Conservation (phyloP, 2,797 vertebrate genomes). For the Scarus forsteni region DNA sequence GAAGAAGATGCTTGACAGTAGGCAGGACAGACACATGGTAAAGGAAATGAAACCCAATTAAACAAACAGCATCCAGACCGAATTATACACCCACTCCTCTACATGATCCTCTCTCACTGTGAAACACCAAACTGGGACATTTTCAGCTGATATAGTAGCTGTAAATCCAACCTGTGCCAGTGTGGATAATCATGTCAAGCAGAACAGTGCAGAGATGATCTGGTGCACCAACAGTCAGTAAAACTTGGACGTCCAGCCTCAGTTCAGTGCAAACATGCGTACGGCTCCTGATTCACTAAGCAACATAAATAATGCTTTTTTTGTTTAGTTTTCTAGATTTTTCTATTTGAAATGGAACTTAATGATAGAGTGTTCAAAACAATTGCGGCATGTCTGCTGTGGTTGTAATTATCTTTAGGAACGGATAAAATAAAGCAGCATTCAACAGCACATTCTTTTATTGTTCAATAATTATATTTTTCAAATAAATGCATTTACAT, state of each 20-base stretch:
- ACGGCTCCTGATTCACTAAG: neutral
- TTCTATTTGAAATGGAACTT: neutral
- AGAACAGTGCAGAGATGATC: conserved; percentile 12
- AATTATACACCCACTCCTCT: conserved; percentile 41
- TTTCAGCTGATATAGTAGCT: conserved; percentile 9
- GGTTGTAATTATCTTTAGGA: neutral
- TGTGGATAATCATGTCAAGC: conserved; percentile 30
- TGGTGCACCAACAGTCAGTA: conserved; percentile 22
- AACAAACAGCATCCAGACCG: conserved; percentile 59
- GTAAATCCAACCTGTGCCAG: conserved; percentile 40
- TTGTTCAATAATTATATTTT: conserved; percentile 7
- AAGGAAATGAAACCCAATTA: conserved; percentile 27
- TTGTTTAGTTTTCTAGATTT: neutral
- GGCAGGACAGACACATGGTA: conserved; percentile 58
- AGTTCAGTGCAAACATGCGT: neutral
- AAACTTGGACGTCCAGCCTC: neutral
- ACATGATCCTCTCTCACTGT: conserved; percentile 21
- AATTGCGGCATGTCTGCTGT: neutral
- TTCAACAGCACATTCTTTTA: neutral
- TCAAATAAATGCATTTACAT: conserved; percentile 6
- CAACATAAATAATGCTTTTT: neutral
- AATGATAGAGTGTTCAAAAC: neutral
- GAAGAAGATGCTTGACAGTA: conserved; percentile 55
- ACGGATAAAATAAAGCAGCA: conserved; percentile 3
- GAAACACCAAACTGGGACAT: conserved; percentile 61